Evolutionary conservation across 2,113 vertebrate genomes (phyloP), one percentile per base, ranked within the genome.

Genomic region (Oryzias celebensis): DNA sequence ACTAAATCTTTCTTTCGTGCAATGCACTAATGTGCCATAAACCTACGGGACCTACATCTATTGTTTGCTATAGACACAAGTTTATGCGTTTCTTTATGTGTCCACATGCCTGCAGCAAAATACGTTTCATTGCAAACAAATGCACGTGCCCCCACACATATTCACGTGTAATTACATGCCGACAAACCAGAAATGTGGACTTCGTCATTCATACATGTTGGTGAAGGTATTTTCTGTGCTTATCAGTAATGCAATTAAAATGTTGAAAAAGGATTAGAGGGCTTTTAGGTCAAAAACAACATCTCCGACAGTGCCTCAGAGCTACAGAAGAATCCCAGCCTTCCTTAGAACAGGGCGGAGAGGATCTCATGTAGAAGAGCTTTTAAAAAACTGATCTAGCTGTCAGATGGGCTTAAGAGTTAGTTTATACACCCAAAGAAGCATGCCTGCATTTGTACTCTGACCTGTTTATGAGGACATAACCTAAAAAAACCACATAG

Each of bases 301-400:
- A 81, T 71, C 51, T 73, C 64, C 58, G 69, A 72, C 58, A 36
- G 42, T 28, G 45, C 66, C 68, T 61, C 74, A 66, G 67, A 78
- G 62, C 46, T 44, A 54, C 4, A 43, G 66, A 61, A 58, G 81
- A 89, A 87, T 82, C 85, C 81, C 62, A 77, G 58, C 58, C 65
- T 78, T 91, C 89, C 87, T 90, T 89, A 89, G 78, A 78, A 77
- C 73, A 70, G 89, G 89, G 88, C 82, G 89, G 90, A 88, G 84
- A 88, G 62, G 75, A 83, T 86, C 87, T 81, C 79, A 84, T 83
- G 78, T 52, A 8, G 73, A 82, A 70, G 62, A 82, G 82, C 83
- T 87, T 12, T 12, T 85, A 83, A 86, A 83, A 88, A 88, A 89
- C 91, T 73, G 89, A 88, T 68, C 56, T 62, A 45, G 70, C 90